These are phyloP conservation scores for Bimastos eiseni DNA, from an alignment of 2,888 invertebrate genomes.

Conservation along the genomic window DNA sequence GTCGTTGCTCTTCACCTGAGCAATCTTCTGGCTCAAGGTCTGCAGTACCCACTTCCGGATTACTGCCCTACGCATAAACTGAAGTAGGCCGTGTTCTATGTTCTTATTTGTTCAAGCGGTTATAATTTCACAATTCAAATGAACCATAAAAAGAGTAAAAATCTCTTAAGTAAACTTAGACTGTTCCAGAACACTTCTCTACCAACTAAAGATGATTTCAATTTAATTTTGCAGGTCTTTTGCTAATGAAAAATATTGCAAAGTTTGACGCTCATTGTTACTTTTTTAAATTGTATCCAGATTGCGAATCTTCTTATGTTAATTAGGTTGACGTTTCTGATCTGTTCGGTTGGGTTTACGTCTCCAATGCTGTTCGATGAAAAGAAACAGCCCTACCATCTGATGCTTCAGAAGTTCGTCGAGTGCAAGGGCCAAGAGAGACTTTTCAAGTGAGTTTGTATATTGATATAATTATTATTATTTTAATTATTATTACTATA, in stretches of 20 bases:
- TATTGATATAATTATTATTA: not conserved
- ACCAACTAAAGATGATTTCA: too few relatives aligned
- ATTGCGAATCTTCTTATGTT: not conserved
- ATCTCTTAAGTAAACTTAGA: too few relatives aligned
- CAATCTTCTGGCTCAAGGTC: slow-evolving; percentile 74
- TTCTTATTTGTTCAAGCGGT: not conserved
- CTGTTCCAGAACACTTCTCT: too few relatives aligned
- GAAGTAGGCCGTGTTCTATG: slow-evolving; percentile 51
- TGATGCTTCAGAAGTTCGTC: slow-evolving; percentile 81
- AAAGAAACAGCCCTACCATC: slow-evolving; percentile 79
- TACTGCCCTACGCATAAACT: slow-evolving; percentile 75
- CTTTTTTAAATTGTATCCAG: too few relatives aligned
- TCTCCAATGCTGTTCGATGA: slow-evolving; percentile 84
- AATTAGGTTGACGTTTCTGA: slow-evolving; percentile 76
- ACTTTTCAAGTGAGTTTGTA: slow-evolving; percentile 66
- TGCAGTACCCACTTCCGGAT: slow-evolving; percentile 73
- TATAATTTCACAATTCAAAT: not conserved
- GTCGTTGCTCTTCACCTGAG: slow-evolving; percentile 76
- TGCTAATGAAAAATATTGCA: too few relatives aligned
- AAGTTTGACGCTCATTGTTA: too few relatives aligned
- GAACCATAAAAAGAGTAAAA: not conserved
- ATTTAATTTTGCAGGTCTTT: too few relatives aligned
- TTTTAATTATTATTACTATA: too few relatives aligned
- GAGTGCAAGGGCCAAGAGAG: slow-evolving; percentile 74
- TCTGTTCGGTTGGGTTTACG: slow-evolving; percentile 82